phyloP scores from a whole-genome alignment of 1,140 invertebrate species.

The Meteorus sp. region DNA sequence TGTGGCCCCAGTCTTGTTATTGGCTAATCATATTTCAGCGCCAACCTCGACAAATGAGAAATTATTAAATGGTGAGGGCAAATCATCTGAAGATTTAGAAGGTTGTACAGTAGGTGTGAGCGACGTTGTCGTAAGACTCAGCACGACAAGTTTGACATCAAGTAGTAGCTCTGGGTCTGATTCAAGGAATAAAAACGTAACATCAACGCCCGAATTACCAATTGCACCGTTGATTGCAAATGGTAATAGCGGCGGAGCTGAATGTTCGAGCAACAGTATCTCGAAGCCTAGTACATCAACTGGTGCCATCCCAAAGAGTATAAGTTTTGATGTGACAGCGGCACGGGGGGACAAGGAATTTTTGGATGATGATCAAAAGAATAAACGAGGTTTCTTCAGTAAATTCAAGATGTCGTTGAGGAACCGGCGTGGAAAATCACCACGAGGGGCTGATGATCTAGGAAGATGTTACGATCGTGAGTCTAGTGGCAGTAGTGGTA shows the following conservation, averaged over 20 bases:
- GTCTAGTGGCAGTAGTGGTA: conserved; percentile 42
- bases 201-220: conserved; percentile 28
- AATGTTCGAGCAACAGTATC: conserved; percentile 30
- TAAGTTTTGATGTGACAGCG: conserved; percentile 88
- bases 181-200: conserved; percentile 39
- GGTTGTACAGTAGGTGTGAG: conserved; percentile 27
- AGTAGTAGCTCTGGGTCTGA: conserved; percentile 57
- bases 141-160: conserved; percentile 58
- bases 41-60: conserved; percentile 38
- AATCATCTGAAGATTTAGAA: conserved; percentile 44
- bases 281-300: conserved; percentile 67
- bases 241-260: conserved; percentile 32
- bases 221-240: conserved; percentile 28
- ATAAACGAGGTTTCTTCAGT: conserved; percentile 68
- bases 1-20: conserved; percentile 38
- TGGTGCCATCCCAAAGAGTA: conserved; percentile 87
- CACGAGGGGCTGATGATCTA: conserved; percentile 58
- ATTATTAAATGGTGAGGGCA: conserved; percentile 43
- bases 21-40: conserved; percentile 46
- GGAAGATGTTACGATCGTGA: conserved; percentile 53
- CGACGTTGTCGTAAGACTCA: conserved; percentile 50
- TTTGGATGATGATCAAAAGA: conserved; percentile 64
- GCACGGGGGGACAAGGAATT: conserved; percentile 74
- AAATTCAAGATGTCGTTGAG: conserved; percentile 71
- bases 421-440: conserved; percentile 63